Evolutionary conservation across 2,113 vertebrate genomes (phyloP).

Genomic region (Microtus pennsylvanicus): DNA sequence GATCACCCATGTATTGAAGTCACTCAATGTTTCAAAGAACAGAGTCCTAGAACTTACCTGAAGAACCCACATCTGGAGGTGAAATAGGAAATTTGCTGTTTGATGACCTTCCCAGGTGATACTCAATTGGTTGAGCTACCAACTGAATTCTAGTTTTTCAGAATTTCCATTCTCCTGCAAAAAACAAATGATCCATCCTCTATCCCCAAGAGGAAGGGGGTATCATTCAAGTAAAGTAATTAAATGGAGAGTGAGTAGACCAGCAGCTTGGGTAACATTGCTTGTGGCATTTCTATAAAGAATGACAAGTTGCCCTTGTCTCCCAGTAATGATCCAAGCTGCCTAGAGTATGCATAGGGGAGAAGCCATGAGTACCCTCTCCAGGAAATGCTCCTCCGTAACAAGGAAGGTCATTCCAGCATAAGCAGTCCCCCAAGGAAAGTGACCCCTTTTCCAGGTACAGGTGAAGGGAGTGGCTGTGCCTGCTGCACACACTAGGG

Average conservation of each 20-base stretch:
- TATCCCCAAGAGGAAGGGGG: not conserved
- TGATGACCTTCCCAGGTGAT: not conserved
- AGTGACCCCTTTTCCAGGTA: not conserved
- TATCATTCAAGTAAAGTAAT: not conserved
- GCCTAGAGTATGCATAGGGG: not conserved
- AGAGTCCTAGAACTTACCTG: not conserved
- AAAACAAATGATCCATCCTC: not conserved
- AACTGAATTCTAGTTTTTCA: slow-evolving; percentile 2
- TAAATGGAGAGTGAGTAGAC: not conserved
- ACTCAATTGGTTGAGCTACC: not conserved
- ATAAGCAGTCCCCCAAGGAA: not conserved
- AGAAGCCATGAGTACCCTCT: not conserved
- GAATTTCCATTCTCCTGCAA: not conserved
- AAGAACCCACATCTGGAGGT: not conserved
- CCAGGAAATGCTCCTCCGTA: not conserved
- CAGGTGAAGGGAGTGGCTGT: not conserved
- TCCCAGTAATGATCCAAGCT: not conserved
- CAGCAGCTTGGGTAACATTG: not conserved
- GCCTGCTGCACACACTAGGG: not conserved
- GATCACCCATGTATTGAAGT: not conserved
- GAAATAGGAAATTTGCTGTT: not conserved
- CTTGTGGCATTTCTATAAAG: not conserved
- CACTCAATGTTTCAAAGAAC: not conserved
- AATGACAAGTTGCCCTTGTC: not conserved
- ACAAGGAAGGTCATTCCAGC: not conserved